Evolutionary conservation across 1,140 invertebrate species (phyloP).

Genomic region (Cyclina sinensis): DNA sequence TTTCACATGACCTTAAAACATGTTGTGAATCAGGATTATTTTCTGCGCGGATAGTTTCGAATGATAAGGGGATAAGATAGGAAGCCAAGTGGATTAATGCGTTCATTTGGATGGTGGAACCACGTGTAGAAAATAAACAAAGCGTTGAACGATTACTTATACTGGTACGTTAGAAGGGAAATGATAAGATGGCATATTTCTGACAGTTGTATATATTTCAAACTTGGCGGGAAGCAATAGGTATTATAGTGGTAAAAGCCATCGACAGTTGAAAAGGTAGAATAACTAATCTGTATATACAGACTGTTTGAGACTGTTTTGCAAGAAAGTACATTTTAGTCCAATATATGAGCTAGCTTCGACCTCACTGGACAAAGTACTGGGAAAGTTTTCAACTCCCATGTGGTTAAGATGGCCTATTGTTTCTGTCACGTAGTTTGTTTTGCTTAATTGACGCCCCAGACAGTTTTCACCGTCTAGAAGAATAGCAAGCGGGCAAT

Average conservation of each 20-base stretch:
- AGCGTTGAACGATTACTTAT: conserved; percentile 18
- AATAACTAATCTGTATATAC: too few relatives aligned
- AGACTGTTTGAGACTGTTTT: too few relatives aligned
- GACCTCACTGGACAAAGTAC: too few relatives aligned
- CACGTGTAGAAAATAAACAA: conserved; percentile 65
- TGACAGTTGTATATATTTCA: conserved; percentile 12
- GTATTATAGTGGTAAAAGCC: neutral
- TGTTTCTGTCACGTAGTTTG: conserved; percentile 17
- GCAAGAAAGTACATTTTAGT: too few relatives aligned
- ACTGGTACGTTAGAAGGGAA: conserved; percentile 1
- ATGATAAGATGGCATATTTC: neutral
- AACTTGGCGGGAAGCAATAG: neutral
- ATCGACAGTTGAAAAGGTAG: neutral
- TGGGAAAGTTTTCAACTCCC: neutral
- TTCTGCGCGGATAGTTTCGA: conserved; percentile 1
- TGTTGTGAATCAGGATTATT: conserved; percentile 25
- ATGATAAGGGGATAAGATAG: conserved; percentile 29
- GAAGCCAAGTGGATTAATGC: conserved; percentile 53
- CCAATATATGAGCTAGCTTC: too few relatives aligned
- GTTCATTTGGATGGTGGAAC: neutral
- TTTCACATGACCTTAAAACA: conserved; percentile 26
- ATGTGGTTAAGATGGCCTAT: neutral
- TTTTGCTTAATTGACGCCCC: neutral
- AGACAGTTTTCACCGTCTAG: neutral
- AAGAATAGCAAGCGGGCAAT: neutral